A percentile compares a stretch with the other conserved stretches of the same genome.
These are phyloP conservation scores for Eupithecia tripunctaria DNA, from an alignment of 2,888 invertebrate genomes.

Conservation along the genomic window DNA sequence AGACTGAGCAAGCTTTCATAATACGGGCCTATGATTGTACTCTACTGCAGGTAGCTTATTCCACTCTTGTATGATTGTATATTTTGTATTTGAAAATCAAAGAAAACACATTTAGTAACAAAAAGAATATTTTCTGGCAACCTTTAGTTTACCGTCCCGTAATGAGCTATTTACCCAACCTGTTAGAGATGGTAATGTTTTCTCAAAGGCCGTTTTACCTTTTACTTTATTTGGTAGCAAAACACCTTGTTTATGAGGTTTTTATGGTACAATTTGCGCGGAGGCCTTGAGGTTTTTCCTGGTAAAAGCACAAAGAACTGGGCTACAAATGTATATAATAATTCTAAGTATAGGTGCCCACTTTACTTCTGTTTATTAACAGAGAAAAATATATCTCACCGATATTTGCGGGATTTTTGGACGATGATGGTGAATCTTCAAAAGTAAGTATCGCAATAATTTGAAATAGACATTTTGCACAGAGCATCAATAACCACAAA, in stretches of 20 bases:
- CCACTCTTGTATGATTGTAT: not conserved
- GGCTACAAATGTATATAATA: not conserved
- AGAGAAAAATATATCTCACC: not conserved
- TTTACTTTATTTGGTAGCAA: slow-evolving; percentile 4
- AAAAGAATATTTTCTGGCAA: slow-evolving; percentile 22
- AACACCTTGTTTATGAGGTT: slow-evolving; percentile 5
- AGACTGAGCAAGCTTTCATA: too few relatives aligned
- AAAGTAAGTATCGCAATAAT: not conserved
- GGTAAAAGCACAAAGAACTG: not conserved
- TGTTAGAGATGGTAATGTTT: not conserved
- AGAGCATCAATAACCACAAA: not conserved
- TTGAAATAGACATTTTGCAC: not conserved
- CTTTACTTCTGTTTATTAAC: not conserved
- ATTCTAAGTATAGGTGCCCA: not conserved
- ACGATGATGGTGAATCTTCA: not conserved
- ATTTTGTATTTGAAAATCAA: not conserved
- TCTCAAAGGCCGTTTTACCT: slow-evolving; percentile 16
- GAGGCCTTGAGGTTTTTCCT: slow-evolving; percentile 5
- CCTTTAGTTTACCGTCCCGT: slow-evolving; percentile 28
- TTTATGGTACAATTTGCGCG: not conserved
- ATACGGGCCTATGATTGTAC: too few relatives aligned
- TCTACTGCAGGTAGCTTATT: too few relatives aligned
- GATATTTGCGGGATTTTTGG: not conserved
- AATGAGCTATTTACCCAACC: slow-evolving; percentile 20
- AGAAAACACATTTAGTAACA: not conserved